phyloP scores from a whole-genome alignment of 2,797 vertebrate genomes.

The Acestrorhynchus altus region DNA sequence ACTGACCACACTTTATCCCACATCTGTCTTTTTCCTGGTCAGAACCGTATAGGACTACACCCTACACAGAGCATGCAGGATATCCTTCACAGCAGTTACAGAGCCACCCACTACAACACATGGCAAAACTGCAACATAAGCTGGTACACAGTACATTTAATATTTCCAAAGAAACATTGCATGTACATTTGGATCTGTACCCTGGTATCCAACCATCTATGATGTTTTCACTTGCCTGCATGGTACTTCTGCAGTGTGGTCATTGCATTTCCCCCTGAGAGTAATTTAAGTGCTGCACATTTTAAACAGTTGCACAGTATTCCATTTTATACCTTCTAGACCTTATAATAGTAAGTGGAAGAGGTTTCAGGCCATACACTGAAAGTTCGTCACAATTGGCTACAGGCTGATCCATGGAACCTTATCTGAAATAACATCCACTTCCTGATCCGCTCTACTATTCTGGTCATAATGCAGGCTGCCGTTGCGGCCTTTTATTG shows the following conservation, averaged over 20 bases:
- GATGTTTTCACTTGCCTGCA: no score
- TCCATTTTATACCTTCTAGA: not conserved
- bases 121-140: no score
- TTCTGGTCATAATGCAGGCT: not conserved
- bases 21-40: slow-evolving; percentile 7
- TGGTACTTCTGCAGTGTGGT: no score
- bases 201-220: no score
- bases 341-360: not conserved
- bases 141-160: no score
- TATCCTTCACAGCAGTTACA: slow-evolving; percentile 15
- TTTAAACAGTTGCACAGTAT: not conserved
- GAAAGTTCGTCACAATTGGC: not conserved
- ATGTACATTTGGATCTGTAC: no score
- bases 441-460: slow-evolving; percentile 14
- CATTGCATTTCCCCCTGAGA: no score
- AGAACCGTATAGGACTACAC: not conserved
- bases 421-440: slow-evolving; percentile 25
- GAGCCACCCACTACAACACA: not conserved
- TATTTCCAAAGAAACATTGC: no score
- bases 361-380: not conserved
- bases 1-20: slow-evolving; percentile 21
- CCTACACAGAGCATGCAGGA: slow-evolving; percentile 23
- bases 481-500: not conserved
- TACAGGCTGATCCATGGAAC: not conserved
- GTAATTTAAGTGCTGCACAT: not conserved